Evolutionary conservation across 1,140 invertebrate species (phyloP), one percentile per base, ranked within the genome.

Genomic region (Hyphantria cunea): DNA sequence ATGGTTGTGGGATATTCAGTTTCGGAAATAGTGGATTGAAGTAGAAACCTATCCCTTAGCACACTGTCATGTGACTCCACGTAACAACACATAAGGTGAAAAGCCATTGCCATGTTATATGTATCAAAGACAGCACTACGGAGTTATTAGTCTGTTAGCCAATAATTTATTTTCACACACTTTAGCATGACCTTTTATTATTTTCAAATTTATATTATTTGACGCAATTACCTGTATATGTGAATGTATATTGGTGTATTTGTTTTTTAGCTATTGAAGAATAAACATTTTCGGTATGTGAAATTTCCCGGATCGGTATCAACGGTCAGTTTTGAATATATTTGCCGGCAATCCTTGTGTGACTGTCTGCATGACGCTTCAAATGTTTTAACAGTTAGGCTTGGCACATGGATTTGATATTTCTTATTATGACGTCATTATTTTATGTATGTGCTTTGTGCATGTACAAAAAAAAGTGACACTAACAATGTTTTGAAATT

Each of bases 181-280:
- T 47, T 45, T 42, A 48, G 55, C 55, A 58, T 58, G 55, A 15
- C 6, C 14, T 53, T 62, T 12, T 13, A 13, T 25, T 32, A n/a
- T 48, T 37, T 45, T 74, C 53, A 53, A 37, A 52, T 64, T 59
- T 72, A 67, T 65, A 76, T 73, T 70, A 73, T 68, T 69, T 50
- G 64, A 62, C 48, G 7, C 44, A 45, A 49, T 58, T 51, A 17
- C 13, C 32, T 65, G 51, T 65, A 58, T 58, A n/a, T 79, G 72
- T 85, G 82, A 74, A 84, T 86, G 83, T 89, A 83, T 84, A 89
- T 86, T 86, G 78, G 75, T 87, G 83, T 87, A 84, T 89, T 88
- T 91, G 78, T 87, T 87, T 91, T 91, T 91, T 91, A 91, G 90
- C 89, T 90, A 67, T 86, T 90, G 86, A 89, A 86, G 87, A 91